These are phyloP conservation scores for Bubo bubo DNA, from an alignment of 2,113 vertebrate genomes.

Conservation along the genomic window DNA sequence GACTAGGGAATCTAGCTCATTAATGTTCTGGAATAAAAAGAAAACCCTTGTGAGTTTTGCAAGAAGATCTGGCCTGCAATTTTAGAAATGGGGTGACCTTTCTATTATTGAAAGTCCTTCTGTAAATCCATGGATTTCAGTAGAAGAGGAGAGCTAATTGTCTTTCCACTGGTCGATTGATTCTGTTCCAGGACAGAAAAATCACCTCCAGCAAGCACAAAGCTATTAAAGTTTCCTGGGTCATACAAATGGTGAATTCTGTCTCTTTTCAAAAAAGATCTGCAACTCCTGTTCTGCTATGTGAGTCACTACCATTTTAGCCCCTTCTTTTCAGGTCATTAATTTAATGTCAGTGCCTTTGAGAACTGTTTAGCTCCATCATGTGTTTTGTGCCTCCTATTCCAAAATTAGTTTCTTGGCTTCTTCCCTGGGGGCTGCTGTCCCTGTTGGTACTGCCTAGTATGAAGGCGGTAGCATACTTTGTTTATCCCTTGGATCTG, in stretches of 20 bases:
- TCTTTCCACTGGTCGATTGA: slow-evolving; percentile 1
- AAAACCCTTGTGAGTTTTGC: not conserved
- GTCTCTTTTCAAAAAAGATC: not conserved
- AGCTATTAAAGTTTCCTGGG: slow-evolving; percentile 14
- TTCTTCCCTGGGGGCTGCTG: not conserved
- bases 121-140: not conserved
- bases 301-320: slow-evolving; percentile 1
- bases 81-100: slow-evolving; percentile 27
- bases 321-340: slow-evolving; percentile 20
- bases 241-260: not conserved
- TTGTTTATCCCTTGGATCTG: not conserved
- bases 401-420: not conserved
- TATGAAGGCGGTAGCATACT: not conserved
- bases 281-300: not conserved
- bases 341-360: slow-evolving; percentile 15
- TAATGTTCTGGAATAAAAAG: slow-evolving; percentile 33
- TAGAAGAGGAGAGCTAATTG: not conserved
- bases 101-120: slow-evolving; percentile 7
- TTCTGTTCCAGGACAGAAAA: slow-evolving; percentile 36
- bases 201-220: not conserved
- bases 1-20: not conserved
- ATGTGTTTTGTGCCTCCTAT: not conserved
- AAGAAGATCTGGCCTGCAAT: not conserved
- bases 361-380: not conserved
- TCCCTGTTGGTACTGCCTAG: not conserved